Base-by-base conservation (phyloP, 1,140 invertebrate genomes). In the Phenacoccus solenopsis region DNA sequence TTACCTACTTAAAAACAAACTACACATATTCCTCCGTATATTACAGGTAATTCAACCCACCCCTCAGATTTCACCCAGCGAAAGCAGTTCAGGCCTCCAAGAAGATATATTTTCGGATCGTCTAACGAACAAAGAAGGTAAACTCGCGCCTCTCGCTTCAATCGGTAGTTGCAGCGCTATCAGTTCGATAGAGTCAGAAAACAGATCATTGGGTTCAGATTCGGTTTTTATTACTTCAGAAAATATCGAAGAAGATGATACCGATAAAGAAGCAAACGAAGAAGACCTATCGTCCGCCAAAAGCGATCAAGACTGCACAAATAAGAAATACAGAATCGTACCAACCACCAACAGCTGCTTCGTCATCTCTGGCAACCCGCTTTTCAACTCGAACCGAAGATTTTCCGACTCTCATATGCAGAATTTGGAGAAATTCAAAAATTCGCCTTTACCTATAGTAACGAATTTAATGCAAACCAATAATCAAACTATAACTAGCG, bases 111-210 rank as follows among this genome's bases (percentile, higher is more conserved):
- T 64, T 27, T 25, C 59, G 4, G 22, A 24, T 3, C 22, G 9
- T 16, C 10, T 24, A 25, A 7, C 59, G 25, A 20, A 20, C 20
- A 27, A 13, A 16, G 69, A 49, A 28, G 25, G 30, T 57, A 69
- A 69, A 56, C 35, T 69, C 1, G 69, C 69, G 9, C 69, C 69
- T 1, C 21, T 69, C 7, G 69, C 69, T 3, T 69, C 69, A 3
- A 69, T 69, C 25, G 38, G 30, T 12, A 69, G 69, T 35, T 69
- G 69, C 32, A 69, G 69, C 20, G 69, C 59, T 27, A 16, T 64
- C 22, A 64, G 59, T 24, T 64, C 59, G 1, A 64, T 64, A 64
- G 59, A 64, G 9, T 64, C 59, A 10, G 59, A 64, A 24, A 64
- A 64, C 20, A 24, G 59, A 64, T 64, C 59, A 3, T 24, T 64